phyloP scores from a whole-genome alignment of 2,113 vertebrate genomes.

The Eudyptes chrysolophus region DNA sequence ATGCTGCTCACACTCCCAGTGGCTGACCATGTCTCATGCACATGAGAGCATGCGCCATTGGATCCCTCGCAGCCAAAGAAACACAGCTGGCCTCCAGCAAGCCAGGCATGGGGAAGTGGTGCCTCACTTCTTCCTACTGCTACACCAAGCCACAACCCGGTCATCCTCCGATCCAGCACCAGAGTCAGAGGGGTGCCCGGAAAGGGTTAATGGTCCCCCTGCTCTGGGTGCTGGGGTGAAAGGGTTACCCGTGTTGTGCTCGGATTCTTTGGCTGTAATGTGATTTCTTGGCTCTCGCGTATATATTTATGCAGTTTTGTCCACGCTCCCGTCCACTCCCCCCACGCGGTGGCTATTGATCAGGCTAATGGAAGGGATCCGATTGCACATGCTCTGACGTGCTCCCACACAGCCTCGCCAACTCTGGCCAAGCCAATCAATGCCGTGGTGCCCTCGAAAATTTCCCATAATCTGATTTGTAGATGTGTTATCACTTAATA shows the following conservation, averaged over 20 bases:
- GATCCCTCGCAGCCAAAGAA: background rate
- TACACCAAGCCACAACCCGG: background rate
- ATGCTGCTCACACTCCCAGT: fast-evolving
- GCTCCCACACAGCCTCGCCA: constrained; percentile 84
- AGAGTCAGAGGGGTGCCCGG: background rate
- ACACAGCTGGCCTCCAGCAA: background rate
- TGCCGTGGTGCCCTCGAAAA: constrained; percentile 85
- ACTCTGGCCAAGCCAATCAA: constrained; percentile 90
- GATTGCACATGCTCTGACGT: constrained; percentile 89
- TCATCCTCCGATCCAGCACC: fast-evolving
- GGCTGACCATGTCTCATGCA: background rate
- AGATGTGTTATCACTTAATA: constrained; percentile 72
- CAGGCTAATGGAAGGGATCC: constrained; percentile 94
- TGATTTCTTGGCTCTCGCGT: constrained; percentile 89
- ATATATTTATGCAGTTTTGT: constrained; percentile 95
- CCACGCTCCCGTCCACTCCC: constrained; percentile 81
- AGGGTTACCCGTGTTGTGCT: constrained; percentile 92
- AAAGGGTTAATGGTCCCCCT: constrained; percentile 52
- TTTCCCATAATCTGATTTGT: constrained; percentile 79
- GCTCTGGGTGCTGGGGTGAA: constrained; percentile 83
- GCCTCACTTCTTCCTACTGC: background rate
- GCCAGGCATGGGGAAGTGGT: background rate
- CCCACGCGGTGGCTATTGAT: constrained; percentile 83
- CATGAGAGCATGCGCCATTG: background rate
- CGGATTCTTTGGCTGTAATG: constrained; percentile 88